Evolutionary conservation across 2,113 vertebrate species (phyloP), one percentile per base, ranked within the genome.

Genomic region (Sylvia atricapilla): DNA sequence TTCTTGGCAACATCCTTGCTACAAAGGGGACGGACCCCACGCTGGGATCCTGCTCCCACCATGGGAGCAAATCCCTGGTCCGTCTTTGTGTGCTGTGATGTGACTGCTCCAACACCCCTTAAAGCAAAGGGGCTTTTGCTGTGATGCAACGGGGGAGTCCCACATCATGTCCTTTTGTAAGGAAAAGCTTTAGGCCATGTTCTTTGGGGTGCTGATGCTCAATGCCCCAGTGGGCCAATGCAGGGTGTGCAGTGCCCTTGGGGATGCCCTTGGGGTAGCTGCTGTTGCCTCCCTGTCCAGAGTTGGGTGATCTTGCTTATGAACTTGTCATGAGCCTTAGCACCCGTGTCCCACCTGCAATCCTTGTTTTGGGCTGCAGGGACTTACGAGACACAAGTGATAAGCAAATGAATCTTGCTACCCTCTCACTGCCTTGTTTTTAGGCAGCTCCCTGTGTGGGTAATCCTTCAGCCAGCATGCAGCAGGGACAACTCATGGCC

Each of bases 181-280:
- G 33, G 30, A 66, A 59, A 92, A 67, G 25, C 27, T 72, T 35
- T 39, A 1, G 3, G 43, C 72, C 46, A 46, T 53, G 17, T 28
- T 84, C 12, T 67, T 52, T 23, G 37, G 31, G n/a, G 6, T 37
- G 22, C 41, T 21, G 74, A 60, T 66, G 59, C 59, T 77, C 68
- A 67, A 0, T 1, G 18, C 21, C 39, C 9, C 7, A 2, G 3
- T 0, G 31, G 46, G 69, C 35, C 49, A 64, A 18, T 0, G 1
- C 43, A 63, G 47, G 47, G 11, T 5, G 27, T 30, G 74, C 56
- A 58, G 66, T 15, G 46, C 25, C 52, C 31, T 15, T 0, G 8
- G 78, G 50, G 41, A 69, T 7, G 21, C 28, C 23, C 6, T 19
- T 41, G 60, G 62, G 52, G 3, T 0, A 56, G 63, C 68, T 74